A percentile compares a stretch with the other conserved stretches of the same genome.
Evolutionary conservation across 2,797 vertebrate species (phyloP).

Genomic region (Capromys pilorides): DNA sequence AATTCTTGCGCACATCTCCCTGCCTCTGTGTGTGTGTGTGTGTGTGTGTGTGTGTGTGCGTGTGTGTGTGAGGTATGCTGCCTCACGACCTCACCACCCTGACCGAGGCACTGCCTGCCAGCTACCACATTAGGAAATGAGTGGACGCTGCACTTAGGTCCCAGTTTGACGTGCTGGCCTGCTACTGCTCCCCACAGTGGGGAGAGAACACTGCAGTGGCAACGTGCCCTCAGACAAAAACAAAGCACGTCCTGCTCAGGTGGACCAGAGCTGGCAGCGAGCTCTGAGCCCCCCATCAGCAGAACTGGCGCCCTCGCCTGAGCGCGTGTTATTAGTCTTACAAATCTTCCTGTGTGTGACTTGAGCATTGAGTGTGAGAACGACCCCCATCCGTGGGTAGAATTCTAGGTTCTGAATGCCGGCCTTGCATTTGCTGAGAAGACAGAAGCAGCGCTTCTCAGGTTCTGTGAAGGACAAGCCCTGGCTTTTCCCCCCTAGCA

Average conservation of each 20-base stretch:
- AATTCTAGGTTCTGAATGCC: not conserved
- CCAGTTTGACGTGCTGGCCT: not conserved
- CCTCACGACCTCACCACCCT: not conserved
- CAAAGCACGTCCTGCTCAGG: not conserved
- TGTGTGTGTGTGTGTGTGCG: not conserved
- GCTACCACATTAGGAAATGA: not conserved
- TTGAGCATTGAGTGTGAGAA: too few species aligned
- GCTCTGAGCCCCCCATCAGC: not conserved
- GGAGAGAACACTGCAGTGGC: not conserved
- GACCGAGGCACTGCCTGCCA: not conserved
- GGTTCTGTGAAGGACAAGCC: too few species aligned
- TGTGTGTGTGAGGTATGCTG: not conserved
- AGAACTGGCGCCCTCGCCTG: not conserved
- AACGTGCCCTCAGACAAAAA: not conserved
- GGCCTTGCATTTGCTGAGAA: not conserved
- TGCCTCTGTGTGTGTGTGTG: not conserved
- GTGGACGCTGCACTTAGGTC: not conserved
- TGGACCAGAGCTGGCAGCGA: not conserved
- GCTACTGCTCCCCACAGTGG: not conserved
- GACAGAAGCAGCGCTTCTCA: not conserved
- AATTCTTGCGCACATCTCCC: not conserved
- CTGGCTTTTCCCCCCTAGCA: accelerated
- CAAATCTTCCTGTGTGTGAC: not conserved
- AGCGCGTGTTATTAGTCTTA: not conserved
- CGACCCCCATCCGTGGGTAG: too few species aligned